A percentile compares a stretch with the other conserved stretches of the same genome.
Conservation (phyloP, 1,140 invertebrate species). For the Dendroctonus valens region DNA sequence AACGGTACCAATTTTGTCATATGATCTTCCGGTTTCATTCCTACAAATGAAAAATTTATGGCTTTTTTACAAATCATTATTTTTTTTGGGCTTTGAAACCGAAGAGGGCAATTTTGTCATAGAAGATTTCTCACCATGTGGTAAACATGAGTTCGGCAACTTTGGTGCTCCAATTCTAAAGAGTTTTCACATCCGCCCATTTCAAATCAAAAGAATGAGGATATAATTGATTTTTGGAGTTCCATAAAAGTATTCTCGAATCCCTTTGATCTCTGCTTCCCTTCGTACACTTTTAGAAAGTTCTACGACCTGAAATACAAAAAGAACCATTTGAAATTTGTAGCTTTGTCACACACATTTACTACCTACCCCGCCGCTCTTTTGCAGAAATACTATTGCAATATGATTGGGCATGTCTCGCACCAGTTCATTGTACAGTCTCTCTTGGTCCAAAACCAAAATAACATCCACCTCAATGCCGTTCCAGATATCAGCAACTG, state of each 20-base stretch:
- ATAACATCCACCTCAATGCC: constrained; percentile 93
- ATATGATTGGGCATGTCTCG: constrained; percentile 92
- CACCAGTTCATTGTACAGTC: constrained; percentile 91
- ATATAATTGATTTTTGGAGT: constrained; percentile 73
- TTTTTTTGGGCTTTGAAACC: too few species aligned
- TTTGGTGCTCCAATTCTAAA: constrained; percentile 94
- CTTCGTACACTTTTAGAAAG: constrained; percentile 67
- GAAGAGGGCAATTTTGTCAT: neutral
- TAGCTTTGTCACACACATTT: neutral
- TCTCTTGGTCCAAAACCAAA: constrained; percentile 94
- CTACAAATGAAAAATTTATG: neutral
- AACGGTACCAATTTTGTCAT: constrained; percentile 86
- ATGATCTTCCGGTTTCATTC: constrained; percentile 89
- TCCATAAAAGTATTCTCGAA: constrained; percentile 97
- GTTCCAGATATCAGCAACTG: constrained; percentile 81
- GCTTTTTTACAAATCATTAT: neutral
- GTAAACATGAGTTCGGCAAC: constrained; percentile 91
- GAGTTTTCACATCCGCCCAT: constrained; percentile 82
- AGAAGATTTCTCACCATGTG: constrained; percentile 63
- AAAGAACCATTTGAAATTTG: too few species aligned
- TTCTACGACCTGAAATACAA: constrained; percentile 73
- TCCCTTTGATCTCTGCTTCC: constrained; percentile 77
- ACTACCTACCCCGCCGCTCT: constrained; percentile 88
- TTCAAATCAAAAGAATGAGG: constrained; percentile 90
- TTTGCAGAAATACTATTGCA: constrained; percentile 89